phyloP scores from a whole-genome alignment of 2,888 invertebrate genomes.

The Nasonovia ribisnigri region DNA sequence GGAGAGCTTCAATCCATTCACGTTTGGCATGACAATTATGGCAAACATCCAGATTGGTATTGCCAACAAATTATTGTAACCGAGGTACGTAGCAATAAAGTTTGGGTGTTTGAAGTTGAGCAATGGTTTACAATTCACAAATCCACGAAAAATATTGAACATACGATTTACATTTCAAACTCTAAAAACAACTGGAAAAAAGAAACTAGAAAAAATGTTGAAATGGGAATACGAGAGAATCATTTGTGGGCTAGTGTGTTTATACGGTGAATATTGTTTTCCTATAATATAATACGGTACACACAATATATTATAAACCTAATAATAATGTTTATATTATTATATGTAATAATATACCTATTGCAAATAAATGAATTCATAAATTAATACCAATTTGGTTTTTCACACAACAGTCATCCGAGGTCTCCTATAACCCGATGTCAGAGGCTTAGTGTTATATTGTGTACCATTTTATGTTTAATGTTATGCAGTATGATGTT shows the following conservation, averaged over 20 bases:
- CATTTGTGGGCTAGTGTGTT: conserved; percentile 57
- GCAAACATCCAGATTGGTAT: conserved; percentile 64
- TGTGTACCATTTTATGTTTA: conserved; percentile 63
- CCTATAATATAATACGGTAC: not conserved
- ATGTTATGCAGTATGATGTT: conserved; percentile 66
- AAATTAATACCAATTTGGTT: not conserved
- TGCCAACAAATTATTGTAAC: conserved; percentile 65
- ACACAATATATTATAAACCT: not conserved
- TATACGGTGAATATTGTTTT: conserved; percentile 37
- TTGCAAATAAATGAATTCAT: not conserved
- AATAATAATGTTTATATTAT: not conserved
- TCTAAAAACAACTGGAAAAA: conserved; percentile 20
- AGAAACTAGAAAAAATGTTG: not conserved
- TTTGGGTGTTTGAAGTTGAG: conserved; percentile 66
- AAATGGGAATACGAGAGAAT: conserved; percentile 33
- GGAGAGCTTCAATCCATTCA: conserved; percentile 60
- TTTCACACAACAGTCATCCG: conserved; percentile 65
- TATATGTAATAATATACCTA: not conserved
- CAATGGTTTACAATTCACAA: conserved; percentile 66
- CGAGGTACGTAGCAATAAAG: conserved; percentile 64
- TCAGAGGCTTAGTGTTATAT: conserved; percentile 66
- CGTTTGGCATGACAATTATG: conserved; percentile 65
- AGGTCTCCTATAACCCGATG: conserved; percentile 65
- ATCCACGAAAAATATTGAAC: not conserved
- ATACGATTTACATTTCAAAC: not conserved